Evolutionary conservation across 1,140 invertebrate species (phyloP).

Genomic region (Macrobrachium nipponense): DNA sequence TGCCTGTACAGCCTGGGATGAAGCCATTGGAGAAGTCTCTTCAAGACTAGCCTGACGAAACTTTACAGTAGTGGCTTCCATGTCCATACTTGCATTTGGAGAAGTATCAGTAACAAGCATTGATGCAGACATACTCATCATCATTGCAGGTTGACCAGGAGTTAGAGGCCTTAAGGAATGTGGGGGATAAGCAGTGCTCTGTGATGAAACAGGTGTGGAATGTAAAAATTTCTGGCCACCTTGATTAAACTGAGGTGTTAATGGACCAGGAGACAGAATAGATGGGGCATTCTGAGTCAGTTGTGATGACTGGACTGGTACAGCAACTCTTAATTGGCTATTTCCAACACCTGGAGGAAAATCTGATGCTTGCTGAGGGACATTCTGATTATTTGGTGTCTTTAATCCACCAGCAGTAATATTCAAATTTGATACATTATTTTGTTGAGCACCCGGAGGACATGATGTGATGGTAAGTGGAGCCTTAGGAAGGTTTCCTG

Average conservation of each 20-base stretch:
- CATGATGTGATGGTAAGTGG: no score
- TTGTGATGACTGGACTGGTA: not conserved
- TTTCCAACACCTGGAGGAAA: conserved; percentile 11
- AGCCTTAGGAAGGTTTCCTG: no score
- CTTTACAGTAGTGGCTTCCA: conserved; percentile 51
- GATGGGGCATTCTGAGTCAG: not conserved
- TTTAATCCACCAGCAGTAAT: no score
- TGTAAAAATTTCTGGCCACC: conserved; percentile 17
- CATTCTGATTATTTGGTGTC: no score
- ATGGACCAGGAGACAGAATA: conserved; percentile 37
- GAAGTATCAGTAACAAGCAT: conserved; percentile 50
- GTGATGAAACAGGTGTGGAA: conserved; percentile 7
- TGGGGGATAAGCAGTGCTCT: conserved; percentile 18
- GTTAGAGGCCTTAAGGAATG: conserved; percentile 13
- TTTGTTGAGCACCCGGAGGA: no score
- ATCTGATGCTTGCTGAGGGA: not conserved
- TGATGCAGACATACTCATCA: conserved; percentile 60
- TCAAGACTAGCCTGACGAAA: conserved; percentile 50
- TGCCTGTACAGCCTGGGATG: not conserved
- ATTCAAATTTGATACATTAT: no score
- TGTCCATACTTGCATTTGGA: conserved; percentile 46
- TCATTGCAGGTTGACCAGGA: conserved; percentile 54
- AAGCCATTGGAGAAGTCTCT: conserved; percentile 15
- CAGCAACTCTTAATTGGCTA: not conserved
- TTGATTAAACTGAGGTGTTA: conserved; percentile 40